These are phyloP conservation scores for Monochamus saltuarius DNA, from an alignment of 1,140 invertebrate genomes.

Conservation along the genomic window DNA sequence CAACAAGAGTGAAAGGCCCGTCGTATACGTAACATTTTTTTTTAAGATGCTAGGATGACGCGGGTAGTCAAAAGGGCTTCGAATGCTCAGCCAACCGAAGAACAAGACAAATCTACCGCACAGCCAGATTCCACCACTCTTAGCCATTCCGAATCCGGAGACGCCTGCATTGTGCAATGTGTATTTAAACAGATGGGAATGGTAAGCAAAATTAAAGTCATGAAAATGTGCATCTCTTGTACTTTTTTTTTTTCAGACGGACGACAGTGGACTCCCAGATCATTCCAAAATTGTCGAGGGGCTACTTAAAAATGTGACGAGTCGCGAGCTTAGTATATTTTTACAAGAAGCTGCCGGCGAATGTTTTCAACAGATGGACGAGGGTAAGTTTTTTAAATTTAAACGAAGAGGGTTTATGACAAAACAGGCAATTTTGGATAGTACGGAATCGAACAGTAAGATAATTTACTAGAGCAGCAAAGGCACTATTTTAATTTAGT, in stretches of 20 bases:
- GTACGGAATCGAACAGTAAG: too few relatives aligned
- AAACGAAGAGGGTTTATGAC: too few relatives aligned
- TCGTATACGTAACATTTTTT: too few relatives aligned
- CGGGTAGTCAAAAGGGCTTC: conserved; percentile 11
- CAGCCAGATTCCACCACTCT: too few relatives aligned
- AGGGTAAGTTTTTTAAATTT: conserved; percentile 27
- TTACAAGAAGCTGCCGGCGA: conserved; percentile 45
- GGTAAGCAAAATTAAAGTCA: conserved; percentile 22
- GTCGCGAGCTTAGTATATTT: conserved; percentile 43
- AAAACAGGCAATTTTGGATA: too few relatives aligned
- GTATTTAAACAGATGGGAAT: conserved; percentile 30
- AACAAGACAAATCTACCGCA: too few relatives aligned
- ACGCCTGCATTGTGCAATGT: conserved; percentile 30
- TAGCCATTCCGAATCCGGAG: conserved; percentile 7
- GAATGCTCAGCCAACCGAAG: too few relatives aligned
- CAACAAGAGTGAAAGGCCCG: too few relatives aligned
- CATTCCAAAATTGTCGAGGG: conserved; percentile 36
- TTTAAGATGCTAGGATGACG: too few relatives aligned
- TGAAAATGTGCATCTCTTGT: conserved; percentile 4
- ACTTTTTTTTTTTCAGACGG: conserved; percentile 35
- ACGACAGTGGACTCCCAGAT: conserved; percentile 41
- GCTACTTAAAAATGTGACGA: conserved; percentile 34
- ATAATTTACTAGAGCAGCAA: too few relatives aligned
- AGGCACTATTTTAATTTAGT: too few relatives aligned
- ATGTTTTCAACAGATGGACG: conserved; percentile 44